Evolutionary conservation across 64 coral and sea anemone species (phyloP), one percentile per base, ranked within the genome.

Genomic region (Pachyseris speciosa): DNA sequence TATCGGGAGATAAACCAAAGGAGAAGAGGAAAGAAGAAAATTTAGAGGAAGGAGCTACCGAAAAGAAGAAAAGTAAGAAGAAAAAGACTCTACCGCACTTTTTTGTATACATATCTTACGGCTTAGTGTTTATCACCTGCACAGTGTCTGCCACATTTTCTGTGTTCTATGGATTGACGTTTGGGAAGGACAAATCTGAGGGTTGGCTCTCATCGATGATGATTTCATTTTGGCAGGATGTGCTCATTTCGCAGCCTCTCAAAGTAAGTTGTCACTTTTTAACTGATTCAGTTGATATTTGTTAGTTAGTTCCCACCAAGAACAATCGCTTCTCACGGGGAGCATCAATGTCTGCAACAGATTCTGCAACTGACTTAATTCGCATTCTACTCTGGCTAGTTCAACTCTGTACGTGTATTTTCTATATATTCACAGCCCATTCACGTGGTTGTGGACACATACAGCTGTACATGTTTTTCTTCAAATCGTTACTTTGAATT

Each of bases 151-250:
- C 91, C 2, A 97, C 91, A 11, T 97, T 97, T 37, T 93, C 95
- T 9, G 45, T 97, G 0, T 97, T 97, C 45, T 97, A 97, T 50
- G 95, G 95, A 15, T 57, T 97, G 12, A 97, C 95, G 0, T 97
- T 97, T 70, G 95, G 95, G n/a, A 97, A 97, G 36, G 95, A 97
- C 25, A 97, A 97, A 45, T 93, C 95, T 9, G 95, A 90, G 66
- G 91, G 86, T 10, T 97, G 95, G 95, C 67, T 97, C 10, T 97
- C 95, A 9, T 78, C 86, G 27, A 97, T 97, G 91, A 97, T 97
- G 91, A 93, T 97, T 13, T 97, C 95, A 43, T 97, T 97, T 86
- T 97, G 95, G 95, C 95, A 97, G 47, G 95, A 97, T 26, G 95
- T 97, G 7, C 69, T 97, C 2, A 84, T 97, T 15, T 97, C 95